These are phyloP conservation scores for Caenorhabditis tropicalis DNA, from an alignment of 1,140 invertebrate genomes.

Conservation along the genomic window DNA sequence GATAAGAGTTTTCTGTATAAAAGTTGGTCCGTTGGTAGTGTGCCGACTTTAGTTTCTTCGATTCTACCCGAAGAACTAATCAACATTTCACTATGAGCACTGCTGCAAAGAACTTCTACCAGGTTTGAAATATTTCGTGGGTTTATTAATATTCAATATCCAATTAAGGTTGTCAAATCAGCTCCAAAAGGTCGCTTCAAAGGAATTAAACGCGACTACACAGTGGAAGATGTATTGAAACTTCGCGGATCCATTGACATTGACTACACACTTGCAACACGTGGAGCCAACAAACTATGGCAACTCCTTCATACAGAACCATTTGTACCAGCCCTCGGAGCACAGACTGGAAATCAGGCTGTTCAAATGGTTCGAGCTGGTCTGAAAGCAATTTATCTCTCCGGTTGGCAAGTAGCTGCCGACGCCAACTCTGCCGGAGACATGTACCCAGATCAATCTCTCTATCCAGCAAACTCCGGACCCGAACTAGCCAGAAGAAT, in stretches of 20 bases:
- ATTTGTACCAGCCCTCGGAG: slow-evolving; percentile 71
- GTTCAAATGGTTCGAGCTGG: slow-evolving; percentile 73
- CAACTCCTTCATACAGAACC: slow-evolving; percentile 69
- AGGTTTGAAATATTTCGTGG: slow-evolving; percentile 44
- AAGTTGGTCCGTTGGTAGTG: neutral
- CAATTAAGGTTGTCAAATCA: slow-evolving; percentile 65
- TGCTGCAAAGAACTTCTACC: slow-evolving; percentile 65
- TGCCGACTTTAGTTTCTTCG: slow-evolving; percentile 2
- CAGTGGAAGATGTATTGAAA: slow-evolving; percentile 72
- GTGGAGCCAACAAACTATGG: slow-evolving; percentile 72
- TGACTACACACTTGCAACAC: slow-evolving; percentile 72
- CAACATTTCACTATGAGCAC: neutral
- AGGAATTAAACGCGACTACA: slow-evolving; percentile 71
- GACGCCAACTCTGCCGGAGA: slow-evolving; percentile 71
- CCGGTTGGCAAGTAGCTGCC: slow-evolving; percentile 73
- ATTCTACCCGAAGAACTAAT: neutral
- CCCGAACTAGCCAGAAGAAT: slow-evolving; percentile 71
- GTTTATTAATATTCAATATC: neutral
- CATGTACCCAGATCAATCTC: slow-evolving; percentile 74
- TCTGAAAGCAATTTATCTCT: slow-evolving; percentile 73
- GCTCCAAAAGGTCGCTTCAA: slow-evolving; percentile 72
- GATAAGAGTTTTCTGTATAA: neutral
- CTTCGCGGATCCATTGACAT: slow-evolving; percentile 72
- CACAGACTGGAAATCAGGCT: slow-evolving; percentile 73
- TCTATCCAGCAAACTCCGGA: slow-evolving; percentile 73